These are phyloP conservation scores for Nerophis lumbriciformis DNA, from an alignment of 2,113 vertebrate genomes.

Conservation along the genomic window DNA sequence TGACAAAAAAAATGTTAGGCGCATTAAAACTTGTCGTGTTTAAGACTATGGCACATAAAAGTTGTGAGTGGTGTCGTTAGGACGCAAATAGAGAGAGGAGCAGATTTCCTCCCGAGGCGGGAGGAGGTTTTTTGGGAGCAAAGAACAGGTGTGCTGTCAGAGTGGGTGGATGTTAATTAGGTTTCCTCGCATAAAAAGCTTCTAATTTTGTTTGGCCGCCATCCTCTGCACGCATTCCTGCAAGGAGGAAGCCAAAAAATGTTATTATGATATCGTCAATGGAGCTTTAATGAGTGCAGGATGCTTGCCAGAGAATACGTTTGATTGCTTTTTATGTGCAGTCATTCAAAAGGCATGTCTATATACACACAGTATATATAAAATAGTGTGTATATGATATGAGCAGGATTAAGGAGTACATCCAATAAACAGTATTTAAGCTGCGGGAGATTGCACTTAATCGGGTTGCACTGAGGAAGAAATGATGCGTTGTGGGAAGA, in stretches of 20 bases:
- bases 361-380: no score
- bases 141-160: conserved; percentile 56
- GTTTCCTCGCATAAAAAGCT: conserved; percentile 40
- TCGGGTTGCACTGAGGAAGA: neutral
- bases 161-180: conserved; percentile 44
- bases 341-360: neutral
- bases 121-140: conserved; percentile 26
- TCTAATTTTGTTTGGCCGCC: conserved; percentile 51
- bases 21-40: neutral
- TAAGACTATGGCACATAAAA: neutral
- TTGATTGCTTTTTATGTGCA: neutral
- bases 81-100: conserved; percentile 2
- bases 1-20: neutral
- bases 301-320: neutral
- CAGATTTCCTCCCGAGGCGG: conserved; percentile 50
- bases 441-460: neutral
- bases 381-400: no score
- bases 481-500: conserved; percentile 34
- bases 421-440: neutral
- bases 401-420: neutral
- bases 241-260: neutral
- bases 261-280: neutral
- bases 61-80: neutral
- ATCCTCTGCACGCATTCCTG: conserved; percentile 18
- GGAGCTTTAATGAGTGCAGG: neutral